Conservation (phyloP, 1,140 invertebrate species). For the Nylanderia fulva region DNA sequence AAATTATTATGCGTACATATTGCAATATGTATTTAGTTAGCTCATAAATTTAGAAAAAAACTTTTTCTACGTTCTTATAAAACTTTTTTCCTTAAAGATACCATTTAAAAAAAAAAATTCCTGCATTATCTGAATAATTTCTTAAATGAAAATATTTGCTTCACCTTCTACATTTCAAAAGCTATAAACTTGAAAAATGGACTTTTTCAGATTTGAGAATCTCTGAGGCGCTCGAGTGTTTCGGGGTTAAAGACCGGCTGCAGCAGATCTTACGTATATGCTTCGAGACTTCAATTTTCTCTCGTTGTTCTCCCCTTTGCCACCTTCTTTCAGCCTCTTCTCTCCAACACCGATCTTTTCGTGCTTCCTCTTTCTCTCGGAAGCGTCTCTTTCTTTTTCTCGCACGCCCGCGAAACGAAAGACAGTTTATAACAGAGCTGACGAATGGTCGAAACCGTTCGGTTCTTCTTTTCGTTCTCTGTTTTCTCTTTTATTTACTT, state of each 20-base stretch:
- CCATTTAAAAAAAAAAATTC: not conserved
- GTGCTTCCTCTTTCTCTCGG: constrained; percentile 42
- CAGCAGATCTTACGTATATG: constrained; percentile 76
- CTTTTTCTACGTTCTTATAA: too few relatives aligned
- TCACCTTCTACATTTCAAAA: not conserved
- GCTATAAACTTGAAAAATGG: not conserved
- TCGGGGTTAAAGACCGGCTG: constrained; percentile 78
- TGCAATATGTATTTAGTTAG: not conserved
- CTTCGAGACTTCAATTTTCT: constrained; percentile 73
- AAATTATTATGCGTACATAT: not conserved
- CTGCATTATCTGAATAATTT: not conserved
- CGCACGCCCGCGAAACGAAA: constrained; percentile 40
- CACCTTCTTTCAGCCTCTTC: constrained; percentile 32
- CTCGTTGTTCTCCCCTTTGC: constrained; percentile 68
- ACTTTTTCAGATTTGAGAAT: constrained; percentile 60
- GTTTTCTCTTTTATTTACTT: not conserved
- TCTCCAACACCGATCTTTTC: constrained; percentile 42
- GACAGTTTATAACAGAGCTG: constrained; percentile 67
- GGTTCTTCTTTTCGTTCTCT: constrained; percentile 2
- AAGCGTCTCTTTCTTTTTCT: constrained; percentile 8
- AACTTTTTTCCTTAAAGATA: too few relatives aligned
- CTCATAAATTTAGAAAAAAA: too few relatives aligned
- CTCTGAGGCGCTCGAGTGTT: constrained; percentile 66
- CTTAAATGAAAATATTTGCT: not conserved
- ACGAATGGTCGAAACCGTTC: constrained; percentile 61